These are phyloP conservation scores for Enhydra lutris DNA, from an alignment of 2,113 vertebrate genomes.

Conservation along the genomic window DNA sequence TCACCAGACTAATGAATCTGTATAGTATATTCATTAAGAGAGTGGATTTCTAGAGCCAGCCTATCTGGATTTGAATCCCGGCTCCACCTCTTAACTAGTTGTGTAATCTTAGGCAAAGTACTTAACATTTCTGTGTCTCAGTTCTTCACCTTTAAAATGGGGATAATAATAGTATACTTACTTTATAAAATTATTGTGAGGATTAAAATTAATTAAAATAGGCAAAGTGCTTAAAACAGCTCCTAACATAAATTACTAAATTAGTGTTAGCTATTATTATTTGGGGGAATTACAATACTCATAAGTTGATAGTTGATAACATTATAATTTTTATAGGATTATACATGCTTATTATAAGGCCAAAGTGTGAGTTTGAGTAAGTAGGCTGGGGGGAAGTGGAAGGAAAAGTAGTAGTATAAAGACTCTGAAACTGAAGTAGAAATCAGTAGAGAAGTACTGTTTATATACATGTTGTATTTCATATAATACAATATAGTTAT, in stretches of 20 bases:
- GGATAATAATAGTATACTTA: neutral
- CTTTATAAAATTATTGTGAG: neutral
- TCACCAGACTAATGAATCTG: conserved; percentile 16
- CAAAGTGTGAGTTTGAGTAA: neutral
- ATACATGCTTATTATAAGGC: neutral
- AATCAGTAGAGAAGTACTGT: neutral
- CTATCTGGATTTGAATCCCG: neutral
- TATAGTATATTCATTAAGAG: conserved; percentile 20
- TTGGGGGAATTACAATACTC: neutral
- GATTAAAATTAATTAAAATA: conserved; percentile 35
- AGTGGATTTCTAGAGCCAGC: conserved; percentile 13
- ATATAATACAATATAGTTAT: too few relatives aligned
- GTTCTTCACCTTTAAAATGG: conserved; percentile 15
- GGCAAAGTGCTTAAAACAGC: neutral
- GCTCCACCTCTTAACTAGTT: neutral
- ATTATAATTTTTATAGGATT: conserved; percentile 18
- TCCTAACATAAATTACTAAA: neutral
- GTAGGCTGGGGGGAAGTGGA: neutral
- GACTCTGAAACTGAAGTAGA: neutral
- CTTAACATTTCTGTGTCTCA: neutral
- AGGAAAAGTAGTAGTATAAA: neutral
- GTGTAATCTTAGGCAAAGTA: neutral
- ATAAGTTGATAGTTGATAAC: neutral
- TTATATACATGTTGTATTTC: neutral
- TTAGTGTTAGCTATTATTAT: neutral